A percentile compares a stretch with the other conserved stretches of the same genome.
Evolutionary conservation across 2,888 invertebrate species (phyloP).

Genomic region (Plutella xylostella): DNA sequence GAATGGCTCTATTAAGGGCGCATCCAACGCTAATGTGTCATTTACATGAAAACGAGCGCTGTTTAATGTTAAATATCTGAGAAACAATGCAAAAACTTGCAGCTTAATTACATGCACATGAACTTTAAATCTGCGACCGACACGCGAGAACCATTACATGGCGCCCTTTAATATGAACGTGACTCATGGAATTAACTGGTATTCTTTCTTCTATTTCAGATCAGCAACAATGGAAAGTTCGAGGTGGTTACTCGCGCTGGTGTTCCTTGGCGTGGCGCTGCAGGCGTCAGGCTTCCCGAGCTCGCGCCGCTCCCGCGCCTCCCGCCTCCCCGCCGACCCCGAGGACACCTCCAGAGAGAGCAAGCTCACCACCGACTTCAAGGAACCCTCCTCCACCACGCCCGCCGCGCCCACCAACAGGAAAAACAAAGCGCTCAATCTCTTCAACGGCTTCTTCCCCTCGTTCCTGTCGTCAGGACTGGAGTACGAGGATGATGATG

Average conservation of each 20-base stretch:
- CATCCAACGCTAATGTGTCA: constrained; percentile 3
- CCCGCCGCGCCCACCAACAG: constrained; percentile 35
- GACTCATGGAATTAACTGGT: background rate
- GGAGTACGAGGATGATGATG: constrained; percentile 56
- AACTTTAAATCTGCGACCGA: too few relatives aligned
- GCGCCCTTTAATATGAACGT: background rate
- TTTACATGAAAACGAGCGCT: constrained; percentile 1
- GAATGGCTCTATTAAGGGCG: constrained; percentile 5
- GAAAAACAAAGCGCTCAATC: constrained; percentile 60
- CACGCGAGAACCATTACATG: too few relatives aligned
- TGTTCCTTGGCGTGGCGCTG: constrained; percentile 35
- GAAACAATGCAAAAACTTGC: constrained; percentile 1
- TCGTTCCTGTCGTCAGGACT: constrained; percentile 56
- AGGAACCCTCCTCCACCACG: constrained; percentile 40
- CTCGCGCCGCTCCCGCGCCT: constrained; percentile 44
- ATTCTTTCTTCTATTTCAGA: constrained; percentile 31
- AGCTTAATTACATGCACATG: too few relatives aligned
- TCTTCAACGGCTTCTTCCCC: constrained; percentile 61
- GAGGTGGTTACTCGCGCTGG: constrained; percentile 31
- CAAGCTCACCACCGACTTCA: constrained; percentile 49
- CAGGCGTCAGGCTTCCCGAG: constrained; percentile 39
- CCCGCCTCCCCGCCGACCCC: constrained; percentile 24
- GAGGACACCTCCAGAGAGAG: constrained; percentile 36
- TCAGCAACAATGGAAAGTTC: constrained; percentile 37
- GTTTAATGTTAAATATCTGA: background rate